Conservation (phyloP, 2,888 invertebrate species). For the Lucinisca nassula region DNA sequence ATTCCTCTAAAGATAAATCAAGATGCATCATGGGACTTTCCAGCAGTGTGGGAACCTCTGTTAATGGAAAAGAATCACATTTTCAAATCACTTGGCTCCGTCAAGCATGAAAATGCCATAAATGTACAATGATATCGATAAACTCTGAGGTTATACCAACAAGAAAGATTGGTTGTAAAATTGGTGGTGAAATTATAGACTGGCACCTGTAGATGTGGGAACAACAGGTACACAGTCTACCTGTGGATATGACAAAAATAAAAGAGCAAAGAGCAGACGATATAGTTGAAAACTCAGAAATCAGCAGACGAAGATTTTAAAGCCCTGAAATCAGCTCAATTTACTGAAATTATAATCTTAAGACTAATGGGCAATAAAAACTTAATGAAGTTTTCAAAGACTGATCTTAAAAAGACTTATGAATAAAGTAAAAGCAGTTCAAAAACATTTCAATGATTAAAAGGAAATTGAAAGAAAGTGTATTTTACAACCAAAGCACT, state of each 20-base stretch:
- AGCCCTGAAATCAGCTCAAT: not conserved
- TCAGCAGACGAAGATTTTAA: not conserved
- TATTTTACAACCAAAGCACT: no score
- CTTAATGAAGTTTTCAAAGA: not conserved
- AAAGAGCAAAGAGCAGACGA: not conserved
- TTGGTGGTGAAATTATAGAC: conserved; percentile 6
- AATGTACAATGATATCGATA: conserved; percentile 34
- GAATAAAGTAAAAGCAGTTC: not conserved
- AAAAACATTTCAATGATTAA: not conserved
- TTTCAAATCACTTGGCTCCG: conserved; percentile 44
- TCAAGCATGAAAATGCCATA: conserved; percentile 65
- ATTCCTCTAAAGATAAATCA: conserved; percentile 56
- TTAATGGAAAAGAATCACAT: conserved; percentile 35
- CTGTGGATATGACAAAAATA: not conserved
- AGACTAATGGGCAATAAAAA: not conserved
- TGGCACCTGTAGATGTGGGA: not conserved
- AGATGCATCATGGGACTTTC: conserved; percentile 46
- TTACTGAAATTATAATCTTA: not conserved
- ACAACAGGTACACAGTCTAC: conserved; percentile 12
- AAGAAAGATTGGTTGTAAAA: not conserved
- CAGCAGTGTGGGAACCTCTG: conserved; percentile 20
- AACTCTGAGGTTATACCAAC: not conserved
- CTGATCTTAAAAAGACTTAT: not conserved
- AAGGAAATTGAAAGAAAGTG: not conserved
- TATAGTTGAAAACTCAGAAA: not conserved